phyloP scores from a whole-genome alignment of 2,888 invertebrate genomes.

The Nebria brevicollis region DNA sequence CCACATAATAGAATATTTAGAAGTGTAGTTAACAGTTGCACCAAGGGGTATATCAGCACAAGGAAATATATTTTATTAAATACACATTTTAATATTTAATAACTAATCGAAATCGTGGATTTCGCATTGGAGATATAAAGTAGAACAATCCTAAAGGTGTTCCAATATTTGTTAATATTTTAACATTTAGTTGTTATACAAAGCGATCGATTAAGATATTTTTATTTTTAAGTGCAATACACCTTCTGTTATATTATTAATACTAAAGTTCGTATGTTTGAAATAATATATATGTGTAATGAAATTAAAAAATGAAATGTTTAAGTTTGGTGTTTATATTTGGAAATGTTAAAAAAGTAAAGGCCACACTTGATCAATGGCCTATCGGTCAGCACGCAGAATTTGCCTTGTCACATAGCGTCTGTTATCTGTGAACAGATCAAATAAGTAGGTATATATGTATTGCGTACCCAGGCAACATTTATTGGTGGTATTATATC shows the following conservation, averaged over 20 bases:
- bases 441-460: background rate
- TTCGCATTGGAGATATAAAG: too few species aligned
- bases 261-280: too few species aligned
- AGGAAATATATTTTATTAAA: background rate
- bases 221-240: too few species aligned
- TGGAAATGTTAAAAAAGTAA: background rate
- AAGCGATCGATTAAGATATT: too few species aligned
- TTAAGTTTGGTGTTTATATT: background rate
- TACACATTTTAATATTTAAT: too few species aligned
- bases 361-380: background rate
- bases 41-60: background rate
- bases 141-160: too few species aligned
- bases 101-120: too few species aligned
- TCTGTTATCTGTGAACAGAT: background rate
- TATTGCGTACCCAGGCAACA: background rate
- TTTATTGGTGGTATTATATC: background rate
- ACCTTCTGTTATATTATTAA: too few species aligned
- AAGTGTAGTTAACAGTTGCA: background rate
- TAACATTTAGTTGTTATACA: too few species aligned
- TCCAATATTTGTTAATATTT: too few species aligned
- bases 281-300: too few species aligned
- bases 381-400: background rate
- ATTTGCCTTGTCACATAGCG: background rate
- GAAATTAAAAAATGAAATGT: too few species aligned
- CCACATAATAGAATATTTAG: background rate